Evolutionary conservation across 1,140 invertebrate genomes (phyloP), one percentile per base, ranked within the genome.

Genomic region (Melitaea cinxia): DNA sequence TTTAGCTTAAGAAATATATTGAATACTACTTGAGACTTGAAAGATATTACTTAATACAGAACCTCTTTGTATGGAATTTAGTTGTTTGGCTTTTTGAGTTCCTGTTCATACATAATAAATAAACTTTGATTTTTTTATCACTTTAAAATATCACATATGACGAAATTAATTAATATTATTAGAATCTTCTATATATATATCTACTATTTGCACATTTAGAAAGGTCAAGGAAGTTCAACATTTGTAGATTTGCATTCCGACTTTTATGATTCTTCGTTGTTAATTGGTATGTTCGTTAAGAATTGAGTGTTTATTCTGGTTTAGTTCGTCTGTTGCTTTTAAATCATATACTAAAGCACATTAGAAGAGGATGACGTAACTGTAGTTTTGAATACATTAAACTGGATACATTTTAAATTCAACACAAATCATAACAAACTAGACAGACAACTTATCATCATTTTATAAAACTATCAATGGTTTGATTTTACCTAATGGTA

Each of bases 251-350:
- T 57, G 54, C 54, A 57, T 57, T 42, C 21, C 33, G 26, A 15
- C 42, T 57, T 57, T 57, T 42, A 57, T 30, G 56, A 30, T 49
- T 21, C 24, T 26, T 14, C 24, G 19, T 12, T 28, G 10, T 57
- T 57, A 57, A 65, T 65, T 65, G 45, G 45, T 57, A 19, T 15
- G 54, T 35, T 50, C 54, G 54, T 47, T 60, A 60, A 53, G 50
- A 66, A 28, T 28, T 52, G 35, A n/a, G 37, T 19, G 19, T 54
- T 33, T 54, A 58, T 57, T 54, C 56, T 58, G 54, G 30, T 52
- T 47, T 45, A 37, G 26, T 54, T 59, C n/a, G 26, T 54, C 60
- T 37, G 55, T 60, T 12, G 35, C 14, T 66, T 57, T 50, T 66
- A 66, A 66, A 66, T 66, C 23, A 66, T 30, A n/a, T n/a, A 37